A percentile compares a stretch with the other conserved stretches of the same genome.
These are phyloP conservation scores for Stenoptilia bipunctidactyla DNA, from an alignment of 2,888 invertebrate genomes.

Conservation along the genomic window DNA sequence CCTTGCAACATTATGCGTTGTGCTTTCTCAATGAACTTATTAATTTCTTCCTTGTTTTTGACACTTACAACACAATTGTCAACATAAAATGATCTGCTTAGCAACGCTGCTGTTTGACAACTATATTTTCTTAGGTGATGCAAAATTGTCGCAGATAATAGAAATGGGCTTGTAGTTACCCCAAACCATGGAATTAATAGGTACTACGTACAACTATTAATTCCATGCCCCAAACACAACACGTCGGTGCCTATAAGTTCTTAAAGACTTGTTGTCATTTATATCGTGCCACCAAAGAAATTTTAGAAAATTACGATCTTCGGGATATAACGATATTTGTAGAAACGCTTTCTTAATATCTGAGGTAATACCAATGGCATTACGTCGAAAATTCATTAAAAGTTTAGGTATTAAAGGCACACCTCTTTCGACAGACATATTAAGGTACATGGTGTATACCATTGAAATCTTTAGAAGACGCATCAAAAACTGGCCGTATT, in stretches of 20 bases:
- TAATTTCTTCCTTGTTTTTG: not conserved
- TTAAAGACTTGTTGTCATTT: not conserved
- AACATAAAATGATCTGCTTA: not conserved
- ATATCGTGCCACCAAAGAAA: constrained; percentile 9
- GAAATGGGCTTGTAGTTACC: constrained; percentile 7
- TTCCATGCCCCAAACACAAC: constrained; percentile 10
- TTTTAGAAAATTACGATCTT: constrained; percentile 6
- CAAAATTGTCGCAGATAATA: constrained; percentile 1
- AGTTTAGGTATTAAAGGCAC: constrained; percentile 1
- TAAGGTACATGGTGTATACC: constrained; percentile 1
- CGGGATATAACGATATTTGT: constrained; percentile 5
- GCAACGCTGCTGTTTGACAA: not conserved
- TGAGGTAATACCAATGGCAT: constrained; percentile 7
- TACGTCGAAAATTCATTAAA: constrained; percentile 8
- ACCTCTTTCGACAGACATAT: constrained; percentile 1
- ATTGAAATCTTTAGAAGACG: constrained; percentile 2
- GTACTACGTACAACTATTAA: too few species aligned
- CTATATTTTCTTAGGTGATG: too few species aligned
- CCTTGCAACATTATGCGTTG: not conserved
- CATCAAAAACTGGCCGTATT: constrained; percentile 4
- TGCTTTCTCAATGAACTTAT: not conserved
- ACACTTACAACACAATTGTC: not conserved
- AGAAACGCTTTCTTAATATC: constrained; percentile 9
- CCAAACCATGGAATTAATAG: too few species aligned
- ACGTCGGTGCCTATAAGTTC: constrained; percentile 6